These are phyloP conservation scores for Cotesia congregata DNA, from an alignment of 2,888 invertebrate genomes.

Conservation along the genomic window DNA sequence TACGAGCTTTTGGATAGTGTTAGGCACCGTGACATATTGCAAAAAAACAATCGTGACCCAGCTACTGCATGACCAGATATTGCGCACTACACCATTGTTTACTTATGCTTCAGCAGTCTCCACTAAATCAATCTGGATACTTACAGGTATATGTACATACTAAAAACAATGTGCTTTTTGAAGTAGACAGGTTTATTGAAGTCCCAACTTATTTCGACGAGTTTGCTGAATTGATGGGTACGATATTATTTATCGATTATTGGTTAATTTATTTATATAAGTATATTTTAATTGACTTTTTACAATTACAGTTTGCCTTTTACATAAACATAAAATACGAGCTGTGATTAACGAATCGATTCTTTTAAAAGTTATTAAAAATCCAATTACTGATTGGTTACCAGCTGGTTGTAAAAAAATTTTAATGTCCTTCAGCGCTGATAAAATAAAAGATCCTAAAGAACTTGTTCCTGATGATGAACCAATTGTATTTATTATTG, in stretches of 20 bases:
- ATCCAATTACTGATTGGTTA: constrained; percentile 93
- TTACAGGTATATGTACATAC: constrained; percentile 96
- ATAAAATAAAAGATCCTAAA: constrained; percentile 78
- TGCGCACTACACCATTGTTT: constrained; percentile 96
- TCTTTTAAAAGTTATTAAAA: constrained; percentile 95
- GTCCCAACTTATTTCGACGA: constrained; percentile 97
- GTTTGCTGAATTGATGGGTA: constrained; percentile 96
- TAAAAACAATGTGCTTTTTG: constrained; percentile 92
- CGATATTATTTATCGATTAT: constrained; percentile 50
- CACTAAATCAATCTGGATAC: constrained; percentile 94
- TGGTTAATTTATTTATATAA: background rate
- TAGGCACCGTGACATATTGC: constrained; percentile 87
- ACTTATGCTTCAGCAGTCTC: constrained; percentile 97
- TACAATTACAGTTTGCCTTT: constrained; percentile 85
- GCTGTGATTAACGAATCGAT: constrained; percentile 89
- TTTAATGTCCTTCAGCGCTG: constrained; percentile 90
- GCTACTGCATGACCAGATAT: constrained; percentile 96
- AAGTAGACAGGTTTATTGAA: constrained; percentile 96
- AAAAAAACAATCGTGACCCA: constrained; percentile 88
- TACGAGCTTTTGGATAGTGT: constrained; percentile 96
- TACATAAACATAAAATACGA: constrained; percentile 94
- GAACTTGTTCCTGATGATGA: constrained; percentile 85
- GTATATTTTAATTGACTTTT: background rate
- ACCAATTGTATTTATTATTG: constrained; percentile 91
- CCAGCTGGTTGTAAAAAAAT: constrained; percentile 94